A percentile compares a stretch with the other conserved stretches of the same genome.
phyloP scores from a whole-genome alignment of 2,113 vertebrate species.

The Hippocampus comes region DNA sequence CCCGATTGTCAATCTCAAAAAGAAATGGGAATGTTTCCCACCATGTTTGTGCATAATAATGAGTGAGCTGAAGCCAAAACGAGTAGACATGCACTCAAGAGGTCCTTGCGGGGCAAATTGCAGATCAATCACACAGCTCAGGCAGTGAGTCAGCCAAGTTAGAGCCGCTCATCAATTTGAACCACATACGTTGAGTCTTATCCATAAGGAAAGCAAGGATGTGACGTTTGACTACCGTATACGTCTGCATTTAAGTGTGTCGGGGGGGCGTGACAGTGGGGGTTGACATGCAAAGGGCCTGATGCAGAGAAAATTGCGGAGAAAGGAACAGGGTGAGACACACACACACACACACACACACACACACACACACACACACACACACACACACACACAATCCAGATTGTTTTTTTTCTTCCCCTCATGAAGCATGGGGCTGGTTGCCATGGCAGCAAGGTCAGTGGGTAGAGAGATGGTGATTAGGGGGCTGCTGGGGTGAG shows the following conservation, averaged over 20 bases:
- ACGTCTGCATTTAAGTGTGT: too few relatives aligned
- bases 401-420: slow-evolving; percentile 22
- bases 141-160: background rate
- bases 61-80: background rate
- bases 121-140: background rate
- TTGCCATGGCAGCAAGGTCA: slow-evolving; percentile 53
- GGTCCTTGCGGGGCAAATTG: background rate
- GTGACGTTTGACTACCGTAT: too few relatives aligned
- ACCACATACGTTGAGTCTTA: too few relatives aligned
- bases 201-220: too few relatives aligned
- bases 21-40: too few relatives aligned
- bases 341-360: slow-evolving; percentile 24
- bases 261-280: background rate
- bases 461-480: slow-evolving; percentile 18
- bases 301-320: slow-evolving; percentile 2
- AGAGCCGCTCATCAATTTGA: background rate
- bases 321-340: slow-evolving; percentile 7
- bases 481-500: slow-evolving; percentile 31
- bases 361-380: slow-evolving; percentile 39
- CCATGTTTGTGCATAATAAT: too few relatives aligned
- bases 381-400: slow-evolving; percentile 37
- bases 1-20: too few relatives aligned
- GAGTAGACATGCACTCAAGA: background rate
- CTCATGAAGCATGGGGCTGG: slow-evolving; percentile 35
- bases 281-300: background rate